Percentiles rank a stretch among this genome's conserved stretches.
Evolutionary conservation across 2,888 invertebrate species (phyloP).

Genomic region (Andrena hattorfiana): DNA sequence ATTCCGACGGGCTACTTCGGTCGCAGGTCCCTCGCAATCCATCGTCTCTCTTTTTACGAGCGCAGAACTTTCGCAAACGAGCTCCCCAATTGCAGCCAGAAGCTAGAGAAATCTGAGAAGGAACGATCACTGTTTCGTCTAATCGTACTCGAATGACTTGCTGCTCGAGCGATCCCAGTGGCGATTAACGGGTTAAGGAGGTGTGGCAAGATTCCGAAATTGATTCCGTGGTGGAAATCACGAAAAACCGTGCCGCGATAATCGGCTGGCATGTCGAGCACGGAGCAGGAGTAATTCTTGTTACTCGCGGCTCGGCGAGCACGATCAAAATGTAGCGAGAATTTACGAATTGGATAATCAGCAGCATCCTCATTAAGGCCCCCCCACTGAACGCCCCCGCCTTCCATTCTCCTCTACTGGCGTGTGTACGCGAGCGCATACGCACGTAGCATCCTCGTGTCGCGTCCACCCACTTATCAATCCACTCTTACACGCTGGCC

Average conservation of each 20-base stretch:
- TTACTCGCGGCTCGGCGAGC: slow-evolving; percentile 78
- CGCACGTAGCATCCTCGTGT: slow-evolving; percentile 36
- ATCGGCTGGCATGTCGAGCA: slow-evolving; percentile 46
- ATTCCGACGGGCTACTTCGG: too few species aligned
- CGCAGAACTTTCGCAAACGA: background rate
- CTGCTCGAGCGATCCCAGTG: background rate
- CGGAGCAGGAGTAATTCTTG: slow-evolving; percentile 75
- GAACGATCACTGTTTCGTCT: too few species aligned
- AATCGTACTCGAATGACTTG: background rate
- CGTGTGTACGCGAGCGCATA: slow-evolving; percentile 52
- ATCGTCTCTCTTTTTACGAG: background rate
- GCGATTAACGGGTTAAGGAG: too few species aligned
- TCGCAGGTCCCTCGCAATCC: background rate
- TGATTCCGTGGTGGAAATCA: slow-evolving; percentile 5
- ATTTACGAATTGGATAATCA: slow-evolving; percentile 88
- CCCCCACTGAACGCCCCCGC: slow-evolving; percentile 84
- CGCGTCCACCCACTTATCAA: slow-evolving; percentile 63
- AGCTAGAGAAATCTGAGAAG: background rate
- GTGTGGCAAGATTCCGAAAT: background rate
- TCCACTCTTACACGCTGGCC: slow-evolving; percentile 39
- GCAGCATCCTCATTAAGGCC: slow-evolving; percentile 88
- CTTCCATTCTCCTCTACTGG: slow-evolving; percentile 78
- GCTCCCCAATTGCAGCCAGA: background rate
- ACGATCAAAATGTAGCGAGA: slow-evolving; percentile 85
- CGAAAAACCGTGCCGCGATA: slow-evolving; percentile 45